Evolutionary conservation across 2,113 vertebrate genomes (phyloP), one percentile per base, ranked within the genome.

Genomic region (Tiliqua scincoides): DNA sequence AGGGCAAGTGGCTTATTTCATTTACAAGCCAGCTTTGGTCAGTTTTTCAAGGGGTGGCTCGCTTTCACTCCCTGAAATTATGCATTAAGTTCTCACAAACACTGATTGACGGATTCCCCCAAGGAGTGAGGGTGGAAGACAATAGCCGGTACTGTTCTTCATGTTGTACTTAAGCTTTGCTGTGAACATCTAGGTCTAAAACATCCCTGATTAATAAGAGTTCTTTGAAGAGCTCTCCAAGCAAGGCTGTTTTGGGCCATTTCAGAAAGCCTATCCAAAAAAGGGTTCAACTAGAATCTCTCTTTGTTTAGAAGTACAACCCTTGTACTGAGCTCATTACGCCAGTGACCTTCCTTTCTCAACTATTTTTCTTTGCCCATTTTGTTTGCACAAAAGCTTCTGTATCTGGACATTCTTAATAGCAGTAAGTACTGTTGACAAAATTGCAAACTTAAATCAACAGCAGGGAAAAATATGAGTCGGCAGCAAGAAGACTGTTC

Each of bases 141-240:
- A 82, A 82, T 70, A 54, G 7, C 20, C 7, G 43, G 30, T 67
- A 70, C 17, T 68, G 79, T 82, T 82, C n/a, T 35, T 18, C 37
- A 68, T 54, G 32, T 65, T 80, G 62, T 67, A 20, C 35, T 80
- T 70, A 82, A 81, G n/a, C 35, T 18, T n/a, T 4, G 62, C 35
- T 63, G 23, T 40, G 57, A 57, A 68, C 63, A 82, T 54, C 65
- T 21, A 70, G 43, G 43, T 43, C 63, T 65, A 54, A 70, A 52
- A 30, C 63, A 35, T 20, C n/a, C 79, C 68, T 82, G 79, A 68
- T 54, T 82, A 70, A 82, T 70, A 68, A 48, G 63, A 82, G 20
- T 54, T 68, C 63, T 70, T 79, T 23, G 84, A 67, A 78, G 48
- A 15, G 17, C 63, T 85, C 74, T 57, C 74, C 63, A 40, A 59